Conservation (phyloP, 2,797 vertebrate species). For the Notamacropus eugenii region DNA sequence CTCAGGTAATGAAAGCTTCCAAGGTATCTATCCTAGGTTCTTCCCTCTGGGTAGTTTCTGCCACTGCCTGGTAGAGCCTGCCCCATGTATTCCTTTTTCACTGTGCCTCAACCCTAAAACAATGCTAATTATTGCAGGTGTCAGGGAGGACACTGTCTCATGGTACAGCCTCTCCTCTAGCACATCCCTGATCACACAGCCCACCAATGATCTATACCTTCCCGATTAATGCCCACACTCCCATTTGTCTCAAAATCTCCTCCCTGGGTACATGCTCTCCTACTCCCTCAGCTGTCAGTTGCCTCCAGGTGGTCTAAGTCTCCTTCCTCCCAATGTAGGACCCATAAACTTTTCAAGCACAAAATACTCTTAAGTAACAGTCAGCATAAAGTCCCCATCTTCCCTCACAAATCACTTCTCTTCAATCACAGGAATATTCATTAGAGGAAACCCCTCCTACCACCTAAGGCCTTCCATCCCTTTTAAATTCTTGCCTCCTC, state of each 20-base stretch:
- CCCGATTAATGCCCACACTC: not conserved
- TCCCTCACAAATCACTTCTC: not conserved
- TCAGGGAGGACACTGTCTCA: not conserved
- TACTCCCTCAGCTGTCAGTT: not conserved
- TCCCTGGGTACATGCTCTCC: accelerated
- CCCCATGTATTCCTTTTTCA: not conserved
- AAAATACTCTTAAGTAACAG: not conserved
- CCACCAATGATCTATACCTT: not conserved
- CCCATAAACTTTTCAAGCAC: not conserved
- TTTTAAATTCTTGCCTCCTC: not conserved
- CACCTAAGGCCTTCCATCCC: not conserved
- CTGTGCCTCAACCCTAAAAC: not conserved
- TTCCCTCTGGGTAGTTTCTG: not conserved
- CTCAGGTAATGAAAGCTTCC: not conserved
- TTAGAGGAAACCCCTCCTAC: not conserved
- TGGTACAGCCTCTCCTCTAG: not conserved
- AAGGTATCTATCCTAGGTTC: not conserved
- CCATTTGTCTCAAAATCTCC: not conserved
- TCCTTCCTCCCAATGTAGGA: not conserved
- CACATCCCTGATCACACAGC: not conserved
- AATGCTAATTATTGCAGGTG: not conserved
- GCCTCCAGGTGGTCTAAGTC: not conserved
- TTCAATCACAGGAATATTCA: not conserved
- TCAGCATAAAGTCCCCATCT: not conserved
- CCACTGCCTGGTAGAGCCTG: not conserved